Conservation (phyloP, 2,797 vertebrate genomes). For the Simalia tracyae region DNA sequence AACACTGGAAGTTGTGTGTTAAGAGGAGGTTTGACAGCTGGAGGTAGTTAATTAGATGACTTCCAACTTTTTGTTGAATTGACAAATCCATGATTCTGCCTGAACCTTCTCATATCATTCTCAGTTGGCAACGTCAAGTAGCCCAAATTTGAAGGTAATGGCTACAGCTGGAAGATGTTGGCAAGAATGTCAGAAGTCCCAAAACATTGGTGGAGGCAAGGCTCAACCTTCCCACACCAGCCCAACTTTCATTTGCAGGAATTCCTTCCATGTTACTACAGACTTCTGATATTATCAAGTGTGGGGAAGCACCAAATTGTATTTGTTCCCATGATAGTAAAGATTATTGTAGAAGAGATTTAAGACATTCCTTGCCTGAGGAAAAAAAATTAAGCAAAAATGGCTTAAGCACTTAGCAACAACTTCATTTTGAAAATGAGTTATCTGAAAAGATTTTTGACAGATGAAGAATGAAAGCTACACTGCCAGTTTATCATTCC, state of each 20-base stretch:
- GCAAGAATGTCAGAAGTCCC: background rate
- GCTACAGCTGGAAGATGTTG: background rate
- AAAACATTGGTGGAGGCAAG: background rate
- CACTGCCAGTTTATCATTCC: background rate
- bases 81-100: background rate
- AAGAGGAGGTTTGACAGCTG: no score
- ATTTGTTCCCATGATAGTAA: background rate
- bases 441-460: background rate
- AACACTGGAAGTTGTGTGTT: no score
- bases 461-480: background rate
- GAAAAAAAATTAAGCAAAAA: background rate
- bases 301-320: no score
- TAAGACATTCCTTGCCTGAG: background rate
- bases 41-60: background rate
- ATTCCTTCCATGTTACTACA: background rate
- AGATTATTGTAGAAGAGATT: background rate
- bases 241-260: background rate
- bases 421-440: background rate
- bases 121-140: background rate
- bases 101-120: background rate
- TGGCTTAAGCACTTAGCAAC: background rate
- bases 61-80: background rate
- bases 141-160: background rate
- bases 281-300: background rate
- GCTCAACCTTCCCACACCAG: background rate